phyloP scores from a whole-genome alignment of 2,797 vertebrate genomes.

The Falco biarmicus region DNA sequence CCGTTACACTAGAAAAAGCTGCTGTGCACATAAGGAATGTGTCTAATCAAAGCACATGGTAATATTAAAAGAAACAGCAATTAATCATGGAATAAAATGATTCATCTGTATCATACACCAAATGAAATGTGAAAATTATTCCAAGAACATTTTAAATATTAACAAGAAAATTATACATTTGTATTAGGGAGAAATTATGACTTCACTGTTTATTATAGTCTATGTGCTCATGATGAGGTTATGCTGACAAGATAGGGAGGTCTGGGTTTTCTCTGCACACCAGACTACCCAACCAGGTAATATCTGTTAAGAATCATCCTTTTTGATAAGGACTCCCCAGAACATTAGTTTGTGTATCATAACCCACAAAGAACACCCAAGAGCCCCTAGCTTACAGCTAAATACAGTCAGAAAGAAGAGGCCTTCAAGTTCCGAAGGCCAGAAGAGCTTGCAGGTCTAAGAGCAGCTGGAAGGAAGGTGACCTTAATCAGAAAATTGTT shows the following conservation, averaged over 20 bases:
- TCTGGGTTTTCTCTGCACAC: background rate
- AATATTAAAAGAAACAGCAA: background rate
- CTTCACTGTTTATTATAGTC: background rate
- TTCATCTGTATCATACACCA: background rate
- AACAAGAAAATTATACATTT: background rate
- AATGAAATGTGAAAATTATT: conserved; percentile 3
- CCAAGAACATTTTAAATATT: conserved; percentile 19
- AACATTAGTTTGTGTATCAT: background rate
- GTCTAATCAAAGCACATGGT: background rate
- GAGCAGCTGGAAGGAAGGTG: background rate
- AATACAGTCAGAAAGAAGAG: background rate
- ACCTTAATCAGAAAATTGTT: background rate
- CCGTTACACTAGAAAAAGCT: background rate
- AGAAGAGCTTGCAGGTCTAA: background rate
- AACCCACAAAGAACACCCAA: background rate
- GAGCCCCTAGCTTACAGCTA: background rate
- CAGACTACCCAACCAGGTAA: background rate
- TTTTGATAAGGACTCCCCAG: background rate
- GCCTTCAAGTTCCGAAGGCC: background rate
- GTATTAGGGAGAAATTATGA: background rate
- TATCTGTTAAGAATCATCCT: background rate
- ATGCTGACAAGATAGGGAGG: background rate
- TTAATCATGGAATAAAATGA: background rate
- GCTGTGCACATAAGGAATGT: background rate
- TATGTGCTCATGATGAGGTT: background rate